These are phyloP conservation scores for Itoplectis maculator DNA, from an alignment of 2,888 invertebrate genomes.

Conservation along the genomic window DNA sequence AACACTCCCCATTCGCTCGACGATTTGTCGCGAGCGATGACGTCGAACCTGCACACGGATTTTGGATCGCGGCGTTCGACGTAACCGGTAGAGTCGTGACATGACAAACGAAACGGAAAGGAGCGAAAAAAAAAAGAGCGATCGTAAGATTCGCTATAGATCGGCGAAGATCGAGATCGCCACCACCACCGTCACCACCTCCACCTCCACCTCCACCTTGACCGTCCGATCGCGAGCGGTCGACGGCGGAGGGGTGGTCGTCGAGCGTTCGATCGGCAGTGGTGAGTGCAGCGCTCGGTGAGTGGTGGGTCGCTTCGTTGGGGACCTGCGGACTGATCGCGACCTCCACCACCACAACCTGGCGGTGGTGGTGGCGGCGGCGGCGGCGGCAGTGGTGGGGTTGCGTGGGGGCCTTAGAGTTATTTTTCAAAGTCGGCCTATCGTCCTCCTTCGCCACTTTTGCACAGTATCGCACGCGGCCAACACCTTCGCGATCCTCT, in stretches of 20 bases:
- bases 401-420: constrained; percentile 55
- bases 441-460: constrained; percentile 77
- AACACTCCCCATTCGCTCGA: too few species aligned
- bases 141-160: too few species aligned
- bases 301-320: neutral
- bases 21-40: too few species aligned
- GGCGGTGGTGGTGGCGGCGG: too few species aligned
- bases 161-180: constrained; percentile 73
- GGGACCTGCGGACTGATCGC: constrained; percentile 21
- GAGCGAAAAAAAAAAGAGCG: constrained; percentile 62
- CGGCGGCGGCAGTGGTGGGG: too few species aligned
- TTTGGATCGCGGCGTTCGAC: too few species aligned
- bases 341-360: constrained; percentile 58
- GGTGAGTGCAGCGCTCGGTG: too few species aligned
- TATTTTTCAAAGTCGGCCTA: constrained; percentile 79
- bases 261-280: constrained; percentile 13
- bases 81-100: neutral
- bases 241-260: constrained; percentile 59
- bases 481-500: constrained; percentile 66
- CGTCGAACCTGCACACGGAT: too few species aligned
- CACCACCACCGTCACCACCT: too few species aligned
- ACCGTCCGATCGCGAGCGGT: constrained; percentile 44
- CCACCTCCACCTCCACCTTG: constrained; percentile 73
- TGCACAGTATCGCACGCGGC: constrained; percentile 77
- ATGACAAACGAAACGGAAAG: neutral